phyloP scores from a whole-genome alignment of 2,113 vertebrate genomes.

The Poecilia latipinna region DNA sequence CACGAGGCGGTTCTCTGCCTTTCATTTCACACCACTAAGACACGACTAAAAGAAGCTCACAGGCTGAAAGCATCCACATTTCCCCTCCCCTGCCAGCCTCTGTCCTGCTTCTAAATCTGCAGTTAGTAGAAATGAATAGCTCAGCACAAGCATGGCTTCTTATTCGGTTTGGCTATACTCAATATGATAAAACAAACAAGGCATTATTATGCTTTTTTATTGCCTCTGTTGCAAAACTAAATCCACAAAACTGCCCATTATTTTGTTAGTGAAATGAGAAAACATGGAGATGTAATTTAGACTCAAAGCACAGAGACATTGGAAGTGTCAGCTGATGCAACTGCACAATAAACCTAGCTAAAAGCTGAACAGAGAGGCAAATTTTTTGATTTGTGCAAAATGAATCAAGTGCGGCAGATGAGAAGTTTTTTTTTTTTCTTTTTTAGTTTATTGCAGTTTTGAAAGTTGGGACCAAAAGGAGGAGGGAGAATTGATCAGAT shows the following conservation, averaged over 20 bases:
- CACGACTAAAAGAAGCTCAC: conserved; percentile 2
- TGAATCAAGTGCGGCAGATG: conserved; percentile 47
- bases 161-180: conserved; percentile 12
- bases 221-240: conserved; percentile 15
- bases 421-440: conserved; percentile 30
- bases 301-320: conserved; percentile 17
- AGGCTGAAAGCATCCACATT: conserved; percentile 3
- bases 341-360: background rate
- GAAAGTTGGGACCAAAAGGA: conserved; percentile 56
- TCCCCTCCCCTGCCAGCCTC: background rate
- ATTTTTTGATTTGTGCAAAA: conserved; percentile 52
- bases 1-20: background rate
- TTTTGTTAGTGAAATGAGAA: background rate
- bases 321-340: conserved; percentile 8
- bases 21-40: conserved; percentile 1
- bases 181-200: conserved; percentile 38
- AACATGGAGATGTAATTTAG: background rate
- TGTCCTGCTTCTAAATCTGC: conserved; percentile 6
- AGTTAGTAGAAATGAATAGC: conserved; percentile 23
- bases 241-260: conserved; percentile 19
- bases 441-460: conserved; percentile 49
- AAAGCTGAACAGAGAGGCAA: conserved; percentile 20
- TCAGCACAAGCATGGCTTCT: conserved; percentile 11
- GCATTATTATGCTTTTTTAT: background rate
- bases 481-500: conserved; percentile 68